These are phyloP conservation scores for Caiman crocodilus DNA, from an alignment of 2,797 vertebrate genomes.

Conservation along the genomic window DNA sequence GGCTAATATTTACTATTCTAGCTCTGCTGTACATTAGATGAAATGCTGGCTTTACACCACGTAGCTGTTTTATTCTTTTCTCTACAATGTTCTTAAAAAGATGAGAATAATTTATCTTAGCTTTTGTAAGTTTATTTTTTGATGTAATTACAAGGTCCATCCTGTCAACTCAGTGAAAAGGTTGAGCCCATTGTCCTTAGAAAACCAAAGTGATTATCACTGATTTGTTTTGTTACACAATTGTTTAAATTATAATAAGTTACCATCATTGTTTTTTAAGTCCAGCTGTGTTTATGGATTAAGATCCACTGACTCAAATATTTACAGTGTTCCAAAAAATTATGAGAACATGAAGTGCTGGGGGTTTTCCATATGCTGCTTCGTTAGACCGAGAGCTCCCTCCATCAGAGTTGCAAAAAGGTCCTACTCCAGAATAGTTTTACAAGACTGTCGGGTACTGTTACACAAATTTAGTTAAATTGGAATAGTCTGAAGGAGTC, in stretches of 20 bases:
- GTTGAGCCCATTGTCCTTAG: conserved; percentile 81
- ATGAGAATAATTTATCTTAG: conserved; percentile 81
- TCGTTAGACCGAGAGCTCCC: conserved; percentile 43
- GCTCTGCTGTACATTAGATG: conserved; percentile 37
- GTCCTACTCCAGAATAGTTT: conserved; percentile 19
- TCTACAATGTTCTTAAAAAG: conserved; percentile 78
- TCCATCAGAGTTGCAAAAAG: conserved; percentile 57
- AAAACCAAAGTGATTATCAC: conserved; percentile 81
- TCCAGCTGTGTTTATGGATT: conserved; percentile 88
- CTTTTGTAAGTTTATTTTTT: conserved; percentile 83
- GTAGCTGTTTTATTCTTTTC: conserved; percentile 65
- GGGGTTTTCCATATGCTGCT: conserved; percentile 81
- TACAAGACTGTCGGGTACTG: not conserved
- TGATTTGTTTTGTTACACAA: conserved; percentile 83
- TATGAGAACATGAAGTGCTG: conserved; percentile 80
- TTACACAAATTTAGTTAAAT: not conserved
- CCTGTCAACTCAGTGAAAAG: conserved; percentile 79
- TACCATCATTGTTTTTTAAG: conserved; percentile 80
- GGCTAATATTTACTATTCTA: conserved; percentile 68
- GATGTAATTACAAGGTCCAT: conserved; percentile 80
- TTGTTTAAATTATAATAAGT: conserved; percentile 87
- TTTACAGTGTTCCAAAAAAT: conserved; percentile 84
- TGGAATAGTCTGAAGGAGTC: not conserved
- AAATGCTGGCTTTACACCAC: conserved; percentile 67
- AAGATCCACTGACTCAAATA: conserved; percentile 86